These are phyloP conservation scores for Cephalopachus bancanus DNA, from an alignment of 2,797 vertebrate genomes.

Conservation along the genomic window DNA sequence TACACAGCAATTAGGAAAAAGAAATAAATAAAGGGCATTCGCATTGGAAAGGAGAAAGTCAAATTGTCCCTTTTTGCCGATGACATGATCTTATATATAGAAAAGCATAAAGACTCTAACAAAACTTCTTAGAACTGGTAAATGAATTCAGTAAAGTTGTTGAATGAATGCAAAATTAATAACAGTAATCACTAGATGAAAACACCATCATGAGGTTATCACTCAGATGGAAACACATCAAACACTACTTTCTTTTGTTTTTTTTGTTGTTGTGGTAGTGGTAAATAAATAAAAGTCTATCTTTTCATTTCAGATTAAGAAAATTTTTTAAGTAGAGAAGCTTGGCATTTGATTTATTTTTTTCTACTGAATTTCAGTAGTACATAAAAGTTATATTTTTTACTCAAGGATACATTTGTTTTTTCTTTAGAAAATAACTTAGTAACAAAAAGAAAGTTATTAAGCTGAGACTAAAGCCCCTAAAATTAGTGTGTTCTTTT, in stretches of 20 bases:
- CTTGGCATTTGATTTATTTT: background rate
- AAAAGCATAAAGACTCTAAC: background rate
- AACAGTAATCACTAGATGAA: background rate
- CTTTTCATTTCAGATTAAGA: background rate
- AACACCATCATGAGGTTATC: background rate
- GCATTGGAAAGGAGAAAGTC: background rate
- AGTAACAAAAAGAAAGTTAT: conserved; percentile 10
- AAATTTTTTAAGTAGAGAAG: conserved; percentile 15
- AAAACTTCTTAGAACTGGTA: background rate
- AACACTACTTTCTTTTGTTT: background rate
- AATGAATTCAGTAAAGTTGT: background rate
- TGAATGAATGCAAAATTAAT: background rate
- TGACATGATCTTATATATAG: background rate
- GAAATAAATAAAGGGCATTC: background rate
- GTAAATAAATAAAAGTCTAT: background rate
- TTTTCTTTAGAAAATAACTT: conserved; percentile 6
- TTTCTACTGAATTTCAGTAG: background rate
- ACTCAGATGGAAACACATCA: background rate
- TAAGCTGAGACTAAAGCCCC: background rate
- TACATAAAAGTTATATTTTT: conserved; percentile 7
- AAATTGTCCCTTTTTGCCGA: background rate
- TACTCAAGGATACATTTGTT: background rate
- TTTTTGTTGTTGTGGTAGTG: background rate
- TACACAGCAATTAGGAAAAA: background rate
- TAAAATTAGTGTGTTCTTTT: background rate